phyloP scores from a whole-genome alignment of 2,113 vertebrate species.

The Dicrurus megarhynchus region DNA sequence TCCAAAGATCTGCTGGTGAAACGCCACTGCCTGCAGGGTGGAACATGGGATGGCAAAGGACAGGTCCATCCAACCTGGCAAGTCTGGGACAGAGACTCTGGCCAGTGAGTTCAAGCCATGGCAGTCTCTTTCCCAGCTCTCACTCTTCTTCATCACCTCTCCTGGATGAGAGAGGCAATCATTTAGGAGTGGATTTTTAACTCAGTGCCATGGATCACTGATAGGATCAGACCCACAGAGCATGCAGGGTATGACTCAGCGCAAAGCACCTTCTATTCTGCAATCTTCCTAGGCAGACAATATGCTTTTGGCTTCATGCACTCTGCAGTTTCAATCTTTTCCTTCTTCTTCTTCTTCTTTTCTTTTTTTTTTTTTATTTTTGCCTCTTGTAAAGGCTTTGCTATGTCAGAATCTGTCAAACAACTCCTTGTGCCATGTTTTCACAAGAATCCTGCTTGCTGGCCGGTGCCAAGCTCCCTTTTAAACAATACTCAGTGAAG shows the following conservation, averaged over 20 bases:
- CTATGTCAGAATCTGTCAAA: constrained; percentile 73
- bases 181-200: neutral
- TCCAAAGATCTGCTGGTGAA: neutral
- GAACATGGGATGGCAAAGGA: neutral
- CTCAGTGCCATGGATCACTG: neutral
- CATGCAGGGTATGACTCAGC: neutral
- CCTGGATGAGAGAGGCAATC: neutral
- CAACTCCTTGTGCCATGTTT: constrained; percentile 68
- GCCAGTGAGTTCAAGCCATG: neutral
- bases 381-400: neutral
- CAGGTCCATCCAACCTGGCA: neutral
- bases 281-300: neutral
- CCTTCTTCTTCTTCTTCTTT: neutral
- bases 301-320: neutral
- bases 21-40: neutral
- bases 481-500: constrained; percentile 69
- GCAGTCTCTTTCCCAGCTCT: neutral
- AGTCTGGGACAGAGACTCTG: neutral
- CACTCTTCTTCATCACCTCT: neutral
- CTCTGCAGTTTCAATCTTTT: neutral
- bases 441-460: constrained; percentile 53
- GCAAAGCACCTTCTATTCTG: neutral
- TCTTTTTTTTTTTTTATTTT: neutral
- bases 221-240: neutral
- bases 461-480: constrained; percentile 61